These are phyloP conservation scores for Chrysaora quinquecirrha DNA, from an alignment of 30 jellyfish, hydroid and myxozoan species.

Conservation along the genomic window DNA sequence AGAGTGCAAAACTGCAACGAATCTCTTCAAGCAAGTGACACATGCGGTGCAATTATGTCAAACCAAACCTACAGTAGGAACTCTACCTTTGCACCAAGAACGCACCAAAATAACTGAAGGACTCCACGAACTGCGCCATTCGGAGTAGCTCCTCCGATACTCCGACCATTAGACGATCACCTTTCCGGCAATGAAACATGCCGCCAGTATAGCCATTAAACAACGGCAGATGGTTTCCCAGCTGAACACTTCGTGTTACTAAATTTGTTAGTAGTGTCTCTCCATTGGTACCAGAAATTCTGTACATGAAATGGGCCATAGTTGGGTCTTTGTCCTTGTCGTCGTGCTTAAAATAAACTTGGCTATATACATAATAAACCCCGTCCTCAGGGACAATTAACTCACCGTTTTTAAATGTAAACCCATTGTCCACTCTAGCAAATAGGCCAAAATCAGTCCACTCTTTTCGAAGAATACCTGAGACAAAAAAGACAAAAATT, in stretches of 20 bases:
- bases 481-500: neutral
- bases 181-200: slow-evolving; percentile 21
- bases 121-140: slow-evolving; percentile 49
- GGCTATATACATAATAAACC: slow-evolving; percentile 55
- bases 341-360: slow-evolving; percentile 40
- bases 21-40: neutral
- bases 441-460: neutral
- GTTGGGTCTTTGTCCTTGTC: slow-evolving; percentile 35
- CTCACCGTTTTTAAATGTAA: slow-evolving; percentile 49
- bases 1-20: neutral
- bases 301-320: slow-evolving; percentile 58
- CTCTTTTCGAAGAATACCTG: slow-evolving; percentile 5
- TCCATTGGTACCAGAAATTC: slow-evolving; percentile 40
- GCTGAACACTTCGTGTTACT: slow-evolving; percentile 34
- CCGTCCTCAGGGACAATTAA: slow-evolving; percentile 59
- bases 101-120: slow-evolving; percentile 63
- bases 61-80: neutral
- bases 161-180: slow-evolving; percentile 67
- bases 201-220: slow-evolving; percentile 63
- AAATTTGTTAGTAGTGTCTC: slow-evolving; percentile 46
- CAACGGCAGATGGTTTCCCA: slow-evolving; percentile 11
- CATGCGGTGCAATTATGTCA: neutral
- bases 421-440: slow-evolving; percentile 22
- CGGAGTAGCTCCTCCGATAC: slow-evolving; percentile 41
- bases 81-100: slow-evolving; percentile 44